Percentiles rank a stretch among this genome's conserved stretches.
These are phyloP conservation scores for Lateolabrax maculatus DNA, from an alignment of 2,797 vertebrate genomes.

Conservation along the genomic window DNA sequence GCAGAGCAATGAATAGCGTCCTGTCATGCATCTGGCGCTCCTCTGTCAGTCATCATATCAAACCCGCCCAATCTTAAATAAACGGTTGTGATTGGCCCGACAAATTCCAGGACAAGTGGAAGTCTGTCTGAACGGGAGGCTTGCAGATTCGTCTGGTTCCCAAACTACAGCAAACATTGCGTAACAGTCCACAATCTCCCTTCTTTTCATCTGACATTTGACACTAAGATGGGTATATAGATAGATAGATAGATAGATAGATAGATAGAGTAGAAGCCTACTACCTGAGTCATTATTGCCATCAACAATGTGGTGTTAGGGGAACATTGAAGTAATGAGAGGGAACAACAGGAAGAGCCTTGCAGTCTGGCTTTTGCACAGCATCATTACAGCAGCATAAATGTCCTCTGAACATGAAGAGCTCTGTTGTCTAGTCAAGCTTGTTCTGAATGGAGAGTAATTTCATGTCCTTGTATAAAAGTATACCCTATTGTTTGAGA, in stretches of 20 bases:
- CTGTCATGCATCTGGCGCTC: too few relatives aligned
- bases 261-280: conserved; percentile 28
- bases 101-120: too few relatives aligned
- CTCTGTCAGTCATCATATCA: too few relatives aligned
- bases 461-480: conserved; percentile 85
- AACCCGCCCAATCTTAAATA: too few relatives aligned
- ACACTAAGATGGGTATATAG: conserved; percentile 24
- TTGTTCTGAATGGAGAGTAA: conserved; percentile 80
- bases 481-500: conserved; percentile 89
- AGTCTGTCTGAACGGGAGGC: too few relatives aligned
- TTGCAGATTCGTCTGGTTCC: too few relatives aligned
- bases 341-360: conserved; percentile 50
- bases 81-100: too few relatives aligned
- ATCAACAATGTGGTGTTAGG: conserved; percentile 24
- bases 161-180: conserved; percentile 64
- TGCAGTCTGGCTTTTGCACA: conserved; percentile 64
- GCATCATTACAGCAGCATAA: conserved; percentile 61
- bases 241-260: conserved; percentile 36
- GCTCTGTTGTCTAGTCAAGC: conserved; percentile 73
- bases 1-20: too few relatives aligned
- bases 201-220: conserved; percentile 44
- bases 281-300: conserved; percentile 13
- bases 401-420: conserved; percentile 70
- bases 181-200: conserved; percentile 35
- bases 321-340: conserved; percentile 36